These are phyloP conservation scores for Tolypeutes matacus DNA, from an alignment of 2,797 vertebrate species.

Conservation along the genomic window DNA sequence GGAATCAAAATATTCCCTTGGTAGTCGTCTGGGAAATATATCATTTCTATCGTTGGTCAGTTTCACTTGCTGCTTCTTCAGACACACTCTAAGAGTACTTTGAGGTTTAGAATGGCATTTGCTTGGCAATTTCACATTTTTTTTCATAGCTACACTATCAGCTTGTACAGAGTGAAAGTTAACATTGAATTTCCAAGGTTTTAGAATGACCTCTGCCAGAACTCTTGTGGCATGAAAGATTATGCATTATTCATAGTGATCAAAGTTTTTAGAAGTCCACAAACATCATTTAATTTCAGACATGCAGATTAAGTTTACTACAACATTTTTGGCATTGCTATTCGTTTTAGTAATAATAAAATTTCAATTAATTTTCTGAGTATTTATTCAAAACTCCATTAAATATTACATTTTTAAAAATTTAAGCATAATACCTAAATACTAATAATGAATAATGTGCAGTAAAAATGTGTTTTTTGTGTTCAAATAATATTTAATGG, in stretches of 20 bases:
- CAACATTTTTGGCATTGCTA: slow-evolving; percentile 57
- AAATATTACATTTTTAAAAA: slow-evolving; percentile 58
- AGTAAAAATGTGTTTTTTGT: slow-evolving; percentile 48
- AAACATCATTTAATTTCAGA: slow-evolving; percentile 71
- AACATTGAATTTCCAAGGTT: slow-evolving; percentile 54
- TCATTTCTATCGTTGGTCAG: background rate
- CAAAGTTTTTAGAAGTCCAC: slow-evolving; percentile 59
- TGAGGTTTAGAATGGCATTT: slow-evolving; percentile 46
- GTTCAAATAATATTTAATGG: slow-evolving; percentile 67
- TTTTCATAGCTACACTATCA: background rate
- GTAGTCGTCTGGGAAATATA: background rate
- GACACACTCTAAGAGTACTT: slow-evolving; percentile 40
- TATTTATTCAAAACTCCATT: slow-evolving; percentile 6
- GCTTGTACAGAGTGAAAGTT: background rate
- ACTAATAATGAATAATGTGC: no score
- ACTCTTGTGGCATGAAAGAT: slow-evolving; percentile 55
- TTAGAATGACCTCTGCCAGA: slow-evolving; percentile 65
- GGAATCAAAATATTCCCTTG: background rate
- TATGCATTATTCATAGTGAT: slow-evolving; percentile 68
- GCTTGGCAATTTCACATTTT: background rate
- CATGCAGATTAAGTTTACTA: slow-evolving; percentile 55
- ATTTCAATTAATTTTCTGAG: slow-evolving; percentile 37
- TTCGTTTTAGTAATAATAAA: slow-evolving; percentile 63
- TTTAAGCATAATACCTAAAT: background rate
- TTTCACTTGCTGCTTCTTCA: background rate